Evolutionary conservation across 1,140 invertebrate genomes (phyloP).

Genomic region (Drosophila melanogaster): DNA sequence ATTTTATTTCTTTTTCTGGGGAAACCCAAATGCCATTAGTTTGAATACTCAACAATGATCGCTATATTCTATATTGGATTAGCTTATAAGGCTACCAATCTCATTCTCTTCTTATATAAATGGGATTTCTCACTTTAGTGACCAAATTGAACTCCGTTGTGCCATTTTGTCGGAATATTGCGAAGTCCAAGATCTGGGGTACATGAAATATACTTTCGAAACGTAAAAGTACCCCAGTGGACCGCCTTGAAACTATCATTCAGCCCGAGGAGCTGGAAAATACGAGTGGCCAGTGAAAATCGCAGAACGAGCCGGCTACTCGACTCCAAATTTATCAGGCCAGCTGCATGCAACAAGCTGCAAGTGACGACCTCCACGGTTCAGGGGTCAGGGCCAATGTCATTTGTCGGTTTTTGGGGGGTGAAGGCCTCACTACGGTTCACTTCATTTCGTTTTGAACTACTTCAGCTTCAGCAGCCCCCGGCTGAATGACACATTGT

Average conservation of each 20-base stretch:
- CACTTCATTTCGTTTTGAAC: slow-evolving; percentile 8
- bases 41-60: background rate
- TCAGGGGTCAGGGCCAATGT: slow-evolving; percentile 62
- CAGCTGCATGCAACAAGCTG: slow-evolving; percentile 66
- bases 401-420: slow-evolving; percentile 31
- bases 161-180: too few species aligned
- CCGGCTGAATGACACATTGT: slow-evolving; percentile 1
- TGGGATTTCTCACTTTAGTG: too few species aligned
- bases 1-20: too few species aligned
- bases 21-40: background rate
- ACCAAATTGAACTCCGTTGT: too few species aligned
- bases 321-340: background rate
- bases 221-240: too few species aligned
- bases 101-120: too few species aligned
- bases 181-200: too few species aligned
- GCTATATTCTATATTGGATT: background rate
- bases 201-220: too few species aligned
- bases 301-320: background rate
- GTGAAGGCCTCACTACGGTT: slow-evolving; percentile 13
- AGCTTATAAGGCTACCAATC: background rate
- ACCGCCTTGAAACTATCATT: background rate
- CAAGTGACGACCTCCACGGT: slow-evolving; percentile 54
- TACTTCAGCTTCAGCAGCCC: background rate
- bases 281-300: background rate
- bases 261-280: background rate